These are phyloP conservation scores for Hirundo rustica DNA, from an alignment of 2,797 vertebrate genomes.

Conservation along the genomic window DNA sequence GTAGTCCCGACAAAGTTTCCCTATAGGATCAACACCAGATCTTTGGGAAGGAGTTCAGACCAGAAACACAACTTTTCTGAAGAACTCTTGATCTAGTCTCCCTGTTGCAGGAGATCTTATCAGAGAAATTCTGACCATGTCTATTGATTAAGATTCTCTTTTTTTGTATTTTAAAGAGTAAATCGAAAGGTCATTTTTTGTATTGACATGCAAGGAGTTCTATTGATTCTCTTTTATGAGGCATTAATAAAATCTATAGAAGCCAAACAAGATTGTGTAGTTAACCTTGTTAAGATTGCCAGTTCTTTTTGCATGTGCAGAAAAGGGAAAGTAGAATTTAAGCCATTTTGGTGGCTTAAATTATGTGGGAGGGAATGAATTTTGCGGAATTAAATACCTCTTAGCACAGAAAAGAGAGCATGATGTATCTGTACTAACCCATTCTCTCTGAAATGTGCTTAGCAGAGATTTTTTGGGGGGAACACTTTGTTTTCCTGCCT, in stretches of 20 bases:
- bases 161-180: conserved; percentile 39
- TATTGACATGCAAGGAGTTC: conserved; percentile 37
- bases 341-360: background rate
- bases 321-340: conserved; percentile 6
- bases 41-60: background rate
- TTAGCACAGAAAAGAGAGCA: background rate
- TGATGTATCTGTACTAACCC: background rate
- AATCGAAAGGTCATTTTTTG: conserved; percentile 62
- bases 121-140: conserved; percentile 10
- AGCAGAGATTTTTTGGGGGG: background rate
- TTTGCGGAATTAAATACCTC: background rate
- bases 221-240: conserved; percentile 67
- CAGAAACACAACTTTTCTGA: background rate
- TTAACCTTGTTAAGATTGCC: conserved; percentile 37
- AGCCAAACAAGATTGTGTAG: conserved; percentile 51
- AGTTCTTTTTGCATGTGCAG: background rate
- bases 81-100: background rate
- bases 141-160: conserved; percentile 38
- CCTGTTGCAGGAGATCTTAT: background rate
- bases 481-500: conserved; percentile 45
- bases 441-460: conserved; percentile 58
- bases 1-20: background rate
- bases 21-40: background rate
- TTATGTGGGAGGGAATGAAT: conserved; percentile 6
- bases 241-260: conserved; percentile 64